Conservation (phyloP, 1,140 invertebrate species). For the Lepidotrigona ventralis region DNA sequence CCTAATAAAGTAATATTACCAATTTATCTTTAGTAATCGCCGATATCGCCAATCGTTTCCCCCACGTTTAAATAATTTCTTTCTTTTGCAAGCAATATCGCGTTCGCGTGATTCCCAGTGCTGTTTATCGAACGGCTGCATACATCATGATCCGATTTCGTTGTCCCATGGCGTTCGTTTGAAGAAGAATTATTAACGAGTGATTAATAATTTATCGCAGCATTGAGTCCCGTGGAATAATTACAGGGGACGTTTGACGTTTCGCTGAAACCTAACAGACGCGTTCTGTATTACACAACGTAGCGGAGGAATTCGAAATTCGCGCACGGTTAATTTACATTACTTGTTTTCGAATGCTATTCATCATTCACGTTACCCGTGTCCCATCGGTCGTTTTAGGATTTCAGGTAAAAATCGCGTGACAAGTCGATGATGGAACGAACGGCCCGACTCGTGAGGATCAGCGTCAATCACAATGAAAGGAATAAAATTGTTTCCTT, state of each 20-base stretch:
- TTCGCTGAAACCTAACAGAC: not conserved
- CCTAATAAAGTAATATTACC: not conserved
- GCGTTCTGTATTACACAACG: not conserved
- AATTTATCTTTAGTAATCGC: not conserved
- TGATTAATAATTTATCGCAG: conserved; percentile 5
- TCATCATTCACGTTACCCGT: conserved; percentile 1
- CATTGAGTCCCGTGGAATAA: not conserved
- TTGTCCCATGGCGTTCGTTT: not conserved
- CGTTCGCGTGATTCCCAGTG: conserved; percentile 9
- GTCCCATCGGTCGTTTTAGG: not conserved
- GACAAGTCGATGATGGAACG: conserved; percentile 21
- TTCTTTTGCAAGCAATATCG: not conserved
- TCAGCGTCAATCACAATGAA: not conserved
- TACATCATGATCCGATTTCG: not conserved
- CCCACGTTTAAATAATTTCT: not conserved
- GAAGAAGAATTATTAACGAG: not conserved
- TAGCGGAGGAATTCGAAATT: not conserved
- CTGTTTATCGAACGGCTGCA: conserved; percentile 8
- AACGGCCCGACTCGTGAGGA: no score
- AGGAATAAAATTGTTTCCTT: not conserved
- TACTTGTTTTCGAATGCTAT: conserved; percentile 19
- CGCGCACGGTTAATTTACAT: conserved; percentile 6
- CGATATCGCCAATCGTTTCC: not conserved
- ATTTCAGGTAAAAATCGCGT: not conserved
- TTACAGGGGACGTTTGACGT: conserved; percentile 7